Evolutionary conservation across 2,888 invertebrate genomes (phyloP).

Genomic region (Drosophila conformis): DNA sequence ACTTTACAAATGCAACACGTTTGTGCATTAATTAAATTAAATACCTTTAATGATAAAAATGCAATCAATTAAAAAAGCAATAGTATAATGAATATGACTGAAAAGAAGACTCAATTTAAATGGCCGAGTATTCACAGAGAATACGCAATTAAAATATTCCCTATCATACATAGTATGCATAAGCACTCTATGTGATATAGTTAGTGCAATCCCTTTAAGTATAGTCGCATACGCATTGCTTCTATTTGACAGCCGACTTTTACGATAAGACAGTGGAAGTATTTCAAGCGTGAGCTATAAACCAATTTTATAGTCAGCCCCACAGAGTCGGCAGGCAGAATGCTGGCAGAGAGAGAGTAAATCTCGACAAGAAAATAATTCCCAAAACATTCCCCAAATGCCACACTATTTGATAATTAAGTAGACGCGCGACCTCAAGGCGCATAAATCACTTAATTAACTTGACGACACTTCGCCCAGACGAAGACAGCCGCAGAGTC

Average conservation of each 20-base stretch:
- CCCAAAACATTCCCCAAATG: constrained; percentile 77
- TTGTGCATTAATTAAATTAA: background rate
- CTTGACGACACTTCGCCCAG: constrained; percentile 75
- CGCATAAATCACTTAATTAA: constrained; percentile 81
- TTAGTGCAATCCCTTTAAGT: constrained; percentile 28
- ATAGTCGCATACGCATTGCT: constrained; percentile 36
- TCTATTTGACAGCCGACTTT: constrained; percentile 47
- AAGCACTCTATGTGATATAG: constrained; percentile 6
- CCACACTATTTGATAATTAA: constrained; percentile 80
- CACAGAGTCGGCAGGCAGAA: constrained; percentile 15
- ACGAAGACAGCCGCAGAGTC: constrained; percentile 47
- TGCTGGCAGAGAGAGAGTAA: constrained; percentile 31
- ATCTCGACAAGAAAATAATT: constrained; percentile 63
- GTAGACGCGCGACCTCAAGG: constrained; percentile 77
- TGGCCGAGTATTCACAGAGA: background rate
- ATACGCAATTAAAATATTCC: constrained; percentile 14
- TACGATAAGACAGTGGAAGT: constrained; percentile 52
- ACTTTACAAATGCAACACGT: background rate
- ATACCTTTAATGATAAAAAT: background rate
- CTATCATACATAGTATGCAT: background rate
- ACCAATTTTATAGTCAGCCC: constrained; percentile 66
- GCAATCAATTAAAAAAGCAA: background rate
- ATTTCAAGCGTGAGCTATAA: constrained; percentile 68
- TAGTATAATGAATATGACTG: background rate
- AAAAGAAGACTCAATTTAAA: background rate